Evolutionary conservation across 2,113 vertebrate species (phyloP).

Genomic region (Bos indicus): DNA sequence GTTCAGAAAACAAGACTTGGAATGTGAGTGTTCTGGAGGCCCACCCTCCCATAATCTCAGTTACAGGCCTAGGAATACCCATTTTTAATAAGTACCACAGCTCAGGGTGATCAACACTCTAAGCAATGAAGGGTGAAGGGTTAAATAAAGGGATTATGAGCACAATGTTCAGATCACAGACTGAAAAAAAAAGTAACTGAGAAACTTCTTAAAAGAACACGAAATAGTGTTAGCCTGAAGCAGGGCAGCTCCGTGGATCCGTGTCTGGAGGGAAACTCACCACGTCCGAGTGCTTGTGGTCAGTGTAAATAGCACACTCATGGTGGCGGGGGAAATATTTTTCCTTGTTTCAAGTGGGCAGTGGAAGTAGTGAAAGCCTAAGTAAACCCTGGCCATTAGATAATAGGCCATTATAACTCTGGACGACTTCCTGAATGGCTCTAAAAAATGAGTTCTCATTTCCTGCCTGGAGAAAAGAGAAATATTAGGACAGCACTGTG

Average conservation of each 20-base stretch:
- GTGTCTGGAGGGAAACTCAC: neutral
- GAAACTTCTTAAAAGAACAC: neutral
- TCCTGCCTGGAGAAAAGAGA: constrained; percentile 72
- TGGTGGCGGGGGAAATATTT: neutral
- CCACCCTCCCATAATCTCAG: rapidly evolving
- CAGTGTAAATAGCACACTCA: neutral
- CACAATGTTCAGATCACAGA: rapidly evolving
- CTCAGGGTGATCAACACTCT: rapidly evolving
- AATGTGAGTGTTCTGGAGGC: neutral
- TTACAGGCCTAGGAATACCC: rapidly evolving
- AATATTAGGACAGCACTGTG: constrained; percentile 38
- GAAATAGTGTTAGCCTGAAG: rapidly evolving
- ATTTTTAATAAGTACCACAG: rapidly evolving
- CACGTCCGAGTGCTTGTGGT: neutral
- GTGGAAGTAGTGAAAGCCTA: constrained; percentile 77
- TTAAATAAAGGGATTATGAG: neutral
- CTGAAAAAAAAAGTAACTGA: neutral
- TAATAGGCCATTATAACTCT: constrained; percentile 81
- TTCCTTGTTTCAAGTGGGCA: constrained; percentile 67
- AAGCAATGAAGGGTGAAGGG: neutral
- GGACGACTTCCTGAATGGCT: constrained; percentile 82
- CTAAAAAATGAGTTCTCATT: constrained; percentile 73
- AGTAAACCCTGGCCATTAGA: constrained; percentile 81
- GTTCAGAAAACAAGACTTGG: no score
- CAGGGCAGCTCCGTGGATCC: rapidly evolving